These are phyloP conservation scores for Halichoerus grypus DNA, from an alignment of 2,113 vertebrate species.

Conservation along the genomic window DNA sequence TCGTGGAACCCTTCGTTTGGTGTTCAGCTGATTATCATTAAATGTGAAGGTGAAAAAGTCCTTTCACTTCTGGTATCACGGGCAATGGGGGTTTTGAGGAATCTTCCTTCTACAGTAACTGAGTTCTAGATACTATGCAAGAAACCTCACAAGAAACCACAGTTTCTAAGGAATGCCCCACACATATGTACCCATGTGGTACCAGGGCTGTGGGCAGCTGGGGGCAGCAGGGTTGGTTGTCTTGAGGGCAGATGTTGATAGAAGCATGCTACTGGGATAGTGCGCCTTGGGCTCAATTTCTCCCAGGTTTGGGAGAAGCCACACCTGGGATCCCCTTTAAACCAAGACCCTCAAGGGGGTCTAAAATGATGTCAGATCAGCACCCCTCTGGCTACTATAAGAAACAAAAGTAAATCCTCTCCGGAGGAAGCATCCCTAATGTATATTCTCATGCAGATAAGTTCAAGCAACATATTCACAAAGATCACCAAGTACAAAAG, in stretches of 20 bases:
- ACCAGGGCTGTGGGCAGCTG: neutral
- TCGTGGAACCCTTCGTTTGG: neutral
- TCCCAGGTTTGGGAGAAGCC: neutral
- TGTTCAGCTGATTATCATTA: neutral
- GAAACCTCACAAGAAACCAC: neutral
- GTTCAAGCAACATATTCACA: neutral
- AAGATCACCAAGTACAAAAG: neutral
- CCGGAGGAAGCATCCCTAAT: neutral
- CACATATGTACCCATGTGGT: neutral
- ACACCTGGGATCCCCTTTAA: neutral
- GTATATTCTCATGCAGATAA: neutral
- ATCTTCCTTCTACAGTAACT: neutral
- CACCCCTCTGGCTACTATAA: neutral
- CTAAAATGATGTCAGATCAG: neutral
- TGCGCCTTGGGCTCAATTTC: neutral
- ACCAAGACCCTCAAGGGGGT: neutral
- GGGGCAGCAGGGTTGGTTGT: neutral
- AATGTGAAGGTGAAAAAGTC: neutral
- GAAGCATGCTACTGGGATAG: neutral
- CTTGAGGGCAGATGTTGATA: neutral
- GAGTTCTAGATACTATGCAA: neutral
- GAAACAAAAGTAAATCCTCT: neutral
- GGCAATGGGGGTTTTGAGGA: neutral
- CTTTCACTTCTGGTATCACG: neutral
- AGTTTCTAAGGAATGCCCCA: neutral